Base-by-base conservation (phyloP, 2,113 vertebrate genomes). In the Leptocoma aspasia region DNA sequence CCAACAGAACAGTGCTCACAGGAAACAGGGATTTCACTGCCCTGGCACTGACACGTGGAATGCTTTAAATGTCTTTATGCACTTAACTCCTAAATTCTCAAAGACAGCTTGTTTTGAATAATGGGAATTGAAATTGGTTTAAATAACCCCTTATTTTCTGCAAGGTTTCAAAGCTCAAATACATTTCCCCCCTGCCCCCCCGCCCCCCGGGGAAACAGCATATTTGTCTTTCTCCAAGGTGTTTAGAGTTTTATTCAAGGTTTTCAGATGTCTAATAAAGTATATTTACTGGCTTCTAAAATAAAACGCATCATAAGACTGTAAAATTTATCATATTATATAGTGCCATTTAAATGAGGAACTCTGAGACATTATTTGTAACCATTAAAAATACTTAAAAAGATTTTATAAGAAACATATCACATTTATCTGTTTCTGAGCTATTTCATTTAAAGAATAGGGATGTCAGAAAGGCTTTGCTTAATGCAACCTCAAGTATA, bases 1-100 rank as follows among this genome's bases (percentile, higher is more conserved):
- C 35, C 42, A 88, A n/a, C 30, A 11, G 6, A 23, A 12, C 2
- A 26, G 15, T 2, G 2, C 68, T 54, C 16, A 53, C 1, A 1
- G 19, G 17, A 30, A 79, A 33, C 15, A 4, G 7, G 2, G 39
- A 47, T 60, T 81, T 47, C 50, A 39, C 31, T 49, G 42, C n/a
- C n/a, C n/a, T n/a, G n/a, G n/a, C n/a, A n/a, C n/a, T n/a, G n/a
- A n/a, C n/a, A n/a, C n/a, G n/a, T n/a, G 1, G 15, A 80, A 69
- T 33, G 8, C 9, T 52, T 56, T 3, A 52, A 37, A 14, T 24
- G 5, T 19, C 60, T 39, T 71, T 12, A 47, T 11, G 16, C 13
- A 28, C 79, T 89, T 47, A 61, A 49, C 20, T 42, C 19, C 19
- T 57, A 69, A 23, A 28, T n/a, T 53, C 68, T 45, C 37, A 71